Percentiles rank a stretch among this genome's conserved stretches.
These are phyloP conservation scores for Tenebrosternarchus preto DNA, from an alignment of 2,113 vertebrate genomes.

Conservation along the genomic window DNA sequence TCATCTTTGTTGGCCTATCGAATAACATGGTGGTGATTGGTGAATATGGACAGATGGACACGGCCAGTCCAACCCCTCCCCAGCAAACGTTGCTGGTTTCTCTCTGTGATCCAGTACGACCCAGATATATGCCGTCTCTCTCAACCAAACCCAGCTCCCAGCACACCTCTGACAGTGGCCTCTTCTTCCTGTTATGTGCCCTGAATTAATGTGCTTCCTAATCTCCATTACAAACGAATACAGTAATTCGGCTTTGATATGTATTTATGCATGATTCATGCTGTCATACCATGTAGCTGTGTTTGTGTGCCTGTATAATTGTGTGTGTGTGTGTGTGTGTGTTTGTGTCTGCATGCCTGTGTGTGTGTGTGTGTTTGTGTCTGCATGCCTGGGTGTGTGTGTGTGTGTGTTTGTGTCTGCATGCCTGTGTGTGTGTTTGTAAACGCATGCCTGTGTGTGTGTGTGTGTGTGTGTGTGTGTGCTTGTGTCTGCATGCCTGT, in stretches of 20 bases:
- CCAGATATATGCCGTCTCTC: constrained; percentile 46
- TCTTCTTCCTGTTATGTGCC: constrained; percentile 3
- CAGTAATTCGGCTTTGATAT: background rate
- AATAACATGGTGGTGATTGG: no score
- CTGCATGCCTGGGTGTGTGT: no score
- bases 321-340: constrained; percentile 11
- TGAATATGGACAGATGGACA: no score
- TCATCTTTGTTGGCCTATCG: no score
- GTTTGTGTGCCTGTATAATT: background rate
- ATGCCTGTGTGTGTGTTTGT: no score
- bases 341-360: no score
- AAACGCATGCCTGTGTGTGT: no score
- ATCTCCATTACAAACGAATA: constrained; percentile 9
- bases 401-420: no score
- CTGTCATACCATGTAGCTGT: constrained; percentile 12
- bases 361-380: no score
- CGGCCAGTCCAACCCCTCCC: background rate
- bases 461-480: no score
- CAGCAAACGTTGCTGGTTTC: constrained; percentile 21
- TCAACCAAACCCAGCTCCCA: constrained; percentile 43
- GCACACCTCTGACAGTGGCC: constrained; percentile 27
- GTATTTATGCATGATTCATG: background rate
- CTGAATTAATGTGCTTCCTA: constrained; percentile 17
- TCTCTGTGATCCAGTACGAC: constrained; percentile 40
- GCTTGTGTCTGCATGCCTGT: no score